Conservation (phyloP, 2,797 vertebrate genomes). For the Diglossa cyanea region DNA sequence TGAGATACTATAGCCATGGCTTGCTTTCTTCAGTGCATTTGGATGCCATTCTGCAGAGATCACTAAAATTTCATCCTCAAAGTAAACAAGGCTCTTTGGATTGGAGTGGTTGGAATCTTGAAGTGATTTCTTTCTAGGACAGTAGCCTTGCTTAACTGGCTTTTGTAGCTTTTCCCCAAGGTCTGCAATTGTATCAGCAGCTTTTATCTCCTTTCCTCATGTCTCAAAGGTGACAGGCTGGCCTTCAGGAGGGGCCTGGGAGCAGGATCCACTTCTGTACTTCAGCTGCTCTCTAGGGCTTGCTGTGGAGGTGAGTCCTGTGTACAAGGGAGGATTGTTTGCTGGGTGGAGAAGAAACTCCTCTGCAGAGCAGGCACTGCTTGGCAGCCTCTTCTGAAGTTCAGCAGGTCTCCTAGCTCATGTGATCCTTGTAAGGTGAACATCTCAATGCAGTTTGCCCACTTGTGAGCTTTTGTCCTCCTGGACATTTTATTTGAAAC, state of each 20-base stretch:
- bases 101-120: background rate
- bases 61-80: background rate
- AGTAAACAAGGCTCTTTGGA: background rate
- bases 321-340: background rate
- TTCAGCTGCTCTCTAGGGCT: background rate
- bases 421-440: background rate
- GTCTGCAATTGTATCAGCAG: background rate
- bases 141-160: background rate
- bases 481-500: background rate
- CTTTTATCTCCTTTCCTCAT: background rate
- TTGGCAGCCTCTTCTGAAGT: background rate
- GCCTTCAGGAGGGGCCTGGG: background rate
- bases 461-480: background rate
- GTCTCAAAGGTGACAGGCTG: background rate
- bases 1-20: background rate
- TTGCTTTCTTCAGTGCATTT: background rate
- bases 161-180: background rate
- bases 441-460: background rate
- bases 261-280: background rate
- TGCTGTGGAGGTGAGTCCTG: background rate
- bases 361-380: background rate
- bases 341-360: background rate
- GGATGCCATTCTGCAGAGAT: background rate
- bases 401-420: background rate
- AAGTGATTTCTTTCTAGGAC: background rate